Percentiles rank a stretch among this genome's conserved stretches.
Evolutionary conservation across 2,888 invertebrate genomes (phyloP).

Genomic region (Autographa gamma): DNA sequence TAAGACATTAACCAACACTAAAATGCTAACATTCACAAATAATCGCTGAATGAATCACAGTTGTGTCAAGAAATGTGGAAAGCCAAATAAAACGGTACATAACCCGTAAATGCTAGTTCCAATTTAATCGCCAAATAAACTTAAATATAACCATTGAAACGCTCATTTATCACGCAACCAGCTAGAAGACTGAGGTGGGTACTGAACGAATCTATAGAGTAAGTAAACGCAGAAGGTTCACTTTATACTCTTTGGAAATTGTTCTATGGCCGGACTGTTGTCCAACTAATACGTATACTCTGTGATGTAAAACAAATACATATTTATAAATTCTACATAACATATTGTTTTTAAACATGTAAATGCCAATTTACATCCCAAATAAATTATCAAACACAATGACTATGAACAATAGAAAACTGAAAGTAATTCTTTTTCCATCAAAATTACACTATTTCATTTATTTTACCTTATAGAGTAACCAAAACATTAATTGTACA

Average conservation of each 20-base stretch:
- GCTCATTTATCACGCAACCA: conserved; percentile 50
- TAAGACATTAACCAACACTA: neutral
- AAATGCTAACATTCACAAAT: conserved; percentile 12
- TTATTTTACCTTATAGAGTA: too few relatives aligned
- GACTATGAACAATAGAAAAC: too few relatives aligned
- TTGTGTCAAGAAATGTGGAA: conserved; percentile 12
- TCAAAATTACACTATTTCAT: too few relatives aligned
- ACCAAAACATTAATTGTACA: too few relatives aligned
- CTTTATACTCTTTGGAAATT: neutral
- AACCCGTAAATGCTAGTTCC: conserved; percentile 35
- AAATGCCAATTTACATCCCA: too few relatives aligned
- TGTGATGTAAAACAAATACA: too few relatives aligned
- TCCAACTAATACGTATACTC: neutral
- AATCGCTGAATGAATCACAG: conserved; percentile 5
- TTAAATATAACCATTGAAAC: conserved; percentile 30
- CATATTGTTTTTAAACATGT: too few relatives aligned
- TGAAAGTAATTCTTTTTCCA: too few relatives aligned
- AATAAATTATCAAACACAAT: too few relatives aligned
- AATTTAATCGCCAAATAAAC: conserved; percentile 39
- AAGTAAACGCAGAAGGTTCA: neutral
- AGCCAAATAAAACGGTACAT: conserved; percentile 16
- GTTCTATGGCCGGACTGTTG: neutral
- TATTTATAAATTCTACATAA: too few relatives aligned
- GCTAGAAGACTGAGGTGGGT: conserved; percentile 33
- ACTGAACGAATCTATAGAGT: conserved; percentile 19